A percentile compares a stretch with the other conserved stretches of the same genome.
These are phyloP conservation scores for Poecilobothrus nobilitatus DNA, from an alignment of 2,888 invertebrate genomes.

Conservation along the genomic window DNA sequence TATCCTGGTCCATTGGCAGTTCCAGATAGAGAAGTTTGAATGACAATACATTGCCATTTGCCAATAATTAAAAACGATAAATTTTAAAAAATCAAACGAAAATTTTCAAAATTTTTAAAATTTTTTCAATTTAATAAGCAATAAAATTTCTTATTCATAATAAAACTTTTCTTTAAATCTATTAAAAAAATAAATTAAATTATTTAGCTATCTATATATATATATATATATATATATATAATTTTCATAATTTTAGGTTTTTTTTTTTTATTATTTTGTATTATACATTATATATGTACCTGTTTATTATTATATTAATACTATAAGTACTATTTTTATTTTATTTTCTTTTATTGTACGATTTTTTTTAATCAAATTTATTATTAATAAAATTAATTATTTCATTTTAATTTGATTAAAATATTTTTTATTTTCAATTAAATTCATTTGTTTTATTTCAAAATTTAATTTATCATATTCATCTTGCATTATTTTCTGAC, in stretches of 20 bases:
- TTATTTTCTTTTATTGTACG: neutral
- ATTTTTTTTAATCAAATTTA: neutral
- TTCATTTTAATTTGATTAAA: neutral
- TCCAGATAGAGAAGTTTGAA: too few species aligned
- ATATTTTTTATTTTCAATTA: neutral
- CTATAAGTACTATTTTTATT: neutral
- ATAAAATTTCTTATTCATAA: too few species aligned
- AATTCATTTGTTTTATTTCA: slow-evolving; percentile 1
- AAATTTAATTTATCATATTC: slow-evolving; percentile 45
- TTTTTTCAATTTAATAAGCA: too few species aligned
- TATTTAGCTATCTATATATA: neutral
- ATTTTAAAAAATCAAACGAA: too few species aligned
- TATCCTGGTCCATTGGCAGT: too few species aligned
- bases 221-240: neutral
- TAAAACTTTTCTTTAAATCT: neutral
- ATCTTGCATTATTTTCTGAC: slow-evolving; percentile 58
- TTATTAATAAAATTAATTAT: neutral
- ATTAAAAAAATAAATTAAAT: neutral
- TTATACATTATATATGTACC: too few species aligned
- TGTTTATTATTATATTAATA: neutral
- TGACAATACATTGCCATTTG: too few species aligned
- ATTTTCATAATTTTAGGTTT: neutral
- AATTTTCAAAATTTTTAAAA: too few species aligned
- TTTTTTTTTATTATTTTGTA: too few species aligned
- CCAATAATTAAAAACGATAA: too few species aligned